A percentile compares a stretch with the other conserved stretches of the same genome.
Conservation (phyloP, 2,113 vertebrate species). For the Narcine bancroftii region DNA sequence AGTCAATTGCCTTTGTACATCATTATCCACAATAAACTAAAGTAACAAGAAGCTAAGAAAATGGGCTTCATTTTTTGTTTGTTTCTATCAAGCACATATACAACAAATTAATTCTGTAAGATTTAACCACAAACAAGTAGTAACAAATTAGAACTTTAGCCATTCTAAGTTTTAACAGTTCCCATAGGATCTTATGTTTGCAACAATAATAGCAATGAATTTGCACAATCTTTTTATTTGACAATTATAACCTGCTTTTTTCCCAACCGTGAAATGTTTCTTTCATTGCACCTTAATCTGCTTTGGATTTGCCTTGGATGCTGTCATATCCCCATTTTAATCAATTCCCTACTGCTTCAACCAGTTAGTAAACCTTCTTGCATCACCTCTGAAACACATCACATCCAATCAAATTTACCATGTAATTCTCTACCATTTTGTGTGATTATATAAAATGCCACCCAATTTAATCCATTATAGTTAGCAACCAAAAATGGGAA, state of each 20-base stretch:
- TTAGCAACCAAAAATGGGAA: not conserved
- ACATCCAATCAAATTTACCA: not conserved
- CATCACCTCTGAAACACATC: not conserved
- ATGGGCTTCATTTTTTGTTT: not conserved
- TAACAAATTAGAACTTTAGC: not conserved
- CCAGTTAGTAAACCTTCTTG: not conserved
- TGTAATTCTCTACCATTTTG: not conserved
- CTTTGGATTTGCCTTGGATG: not conserved
- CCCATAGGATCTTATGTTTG: not conserved
- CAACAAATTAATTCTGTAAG: not conserved
- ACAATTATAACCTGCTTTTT: not conserved
- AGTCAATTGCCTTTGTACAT: not conserved
- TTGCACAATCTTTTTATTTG: not conserved
- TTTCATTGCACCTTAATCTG: not conserved
- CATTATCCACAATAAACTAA: not conserved
- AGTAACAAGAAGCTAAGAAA: not conserved
- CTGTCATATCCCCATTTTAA: not conserved
- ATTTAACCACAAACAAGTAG: not conserved
- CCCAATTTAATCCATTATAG: not conserved
- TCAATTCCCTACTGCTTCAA: not conserved
- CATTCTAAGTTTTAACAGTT: not conserved
- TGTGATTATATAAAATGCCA: not conserved
- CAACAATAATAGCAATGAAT: not conserved
- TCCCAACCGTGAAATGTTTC: not conserved
- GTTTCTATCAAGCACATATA: not conserved